Evolutionary conservation across 1,140 invertebrate species (phyloP), one percentile per base, ranked within the genome.

Genomic region (Drosophila azteca): DNA sequence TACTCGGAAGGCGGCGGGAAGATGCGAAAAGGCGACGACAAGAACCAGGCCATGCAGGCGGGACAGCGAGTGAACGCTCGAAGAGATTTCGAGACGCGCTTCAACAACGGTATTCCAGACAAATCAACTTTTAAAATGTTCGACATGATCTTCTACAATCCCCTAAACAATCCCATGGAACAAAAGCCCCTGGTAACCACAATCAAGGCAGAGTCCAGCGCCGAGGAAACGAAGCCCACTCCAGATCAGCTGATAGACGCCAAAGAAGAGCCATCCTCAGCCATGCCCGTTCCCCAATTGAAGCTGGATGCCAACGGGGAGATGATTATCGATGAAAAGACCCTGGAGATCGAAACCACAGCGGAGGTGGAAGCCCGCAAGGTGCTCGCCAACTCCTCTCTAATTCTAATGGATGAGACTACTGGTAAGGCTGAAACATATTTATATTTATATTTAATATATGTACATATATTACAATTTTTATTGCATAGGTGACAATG

Each of bases 131-230:
- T 98, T 60, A 98, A 95, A 44, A 97, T 98, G 96, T 95, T 96
- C 77, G 97, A 98, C 93, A 93, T 98, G 48, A 97, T 98, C 77
- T 97, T 96, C 92, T 97, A 97, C 91, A 98, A 98, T 92, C 97
- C 97, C 3, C 90, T 92, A 1, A 94, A 93, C 20, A 96, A 96
- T 92, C 94, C 94, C 3, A 95, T 95, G 94, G 93, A 90, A 53
- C 84, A 82, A 50, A 92, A 75, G 77, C 80, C 85, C 0, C n/a
- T 74, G 13, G 64, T 90, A 8, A 85, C 85, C 9, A 89, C 81
- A 48, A 89, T 90, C 6, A 85, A 88, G 35, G 62, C 74, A 15
- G 84, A 89, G 44, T 46, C 83, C 1, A 75, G 44, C 17, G 46
- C 61, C 7, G 50, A 62, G 3, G 83, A 89, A 2, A 22, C 72